These are phyloP conservation scores for Lobophora halterata DNA, from an alignment of 2,888 invertebrate species.

Conservation along the genomic window DNA sequence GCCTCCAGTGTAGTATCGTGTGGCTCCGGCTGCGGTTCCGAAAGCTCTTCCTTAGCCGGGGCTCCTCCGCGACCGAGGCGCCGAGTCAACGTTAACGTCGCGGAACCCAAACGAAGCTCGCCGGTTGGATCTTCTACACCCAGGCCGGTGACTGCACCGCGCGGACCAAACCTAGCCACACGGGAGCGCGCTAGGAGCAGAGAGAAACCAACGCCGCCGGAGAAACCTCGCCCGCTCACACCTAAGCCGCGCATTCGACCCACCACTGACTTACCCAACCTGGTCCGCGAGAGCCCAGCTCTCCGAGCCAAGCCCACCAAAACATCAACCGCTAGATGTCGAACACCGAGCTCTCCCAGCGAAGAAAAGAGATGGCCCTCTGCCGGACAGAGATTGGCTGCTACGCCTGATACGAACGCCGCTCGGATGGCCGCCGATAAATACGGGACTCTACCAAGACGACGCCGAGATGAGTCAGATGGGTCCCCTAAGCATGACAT, in stretches of 20 bases:
- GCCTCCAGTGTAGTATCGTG: slow-evolving; percentile 90
- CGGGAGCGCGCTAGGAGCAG: slow-evolving; percentile 82
- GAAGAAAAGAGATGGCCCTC: slow-evolving; percentile 88
- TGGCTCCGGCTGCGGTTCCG: slow-evolving; percentile 89
- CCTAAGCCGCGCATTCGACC: slow-evolving; percentile 74
- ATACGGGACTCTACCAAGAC: slow-evolving; percentile 89
- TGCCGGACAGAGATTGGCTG: slow-evolving; percentile 62
- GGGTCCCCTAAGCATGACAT: slow-evolving; percentile 71
- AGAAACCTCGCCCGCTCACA: slow-evolving; percentile 69
- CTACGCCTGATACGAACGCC: slow-evolving; percentile 55
- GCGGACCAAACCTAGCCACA: slow-evolving; percentile 74
- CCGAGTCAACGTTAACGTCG: slow-evolving; percentile 81
- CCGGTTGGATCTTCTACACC: slow-evolving; percentile 77
- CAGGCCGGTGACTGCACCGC: slow-evolving; percentile 72
- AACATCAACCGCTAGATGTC: slow-evolving; percentile 80
- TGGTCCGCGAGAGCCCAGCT: slow-evolving; percentile 72
- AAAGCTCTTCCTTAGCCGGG: slow-evolving; percentile 86
- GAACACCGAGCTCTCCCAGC: slow-evolving; percentile 83
- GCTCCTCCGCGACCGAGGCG: slow-evolving; percentile 71
- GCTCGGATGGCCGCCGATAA: slow-evolving; percentile 82
- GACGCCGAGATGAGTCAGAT: slow-evolving; percentile 83
- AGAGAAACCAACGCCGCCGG: slow-evolving; percentile 78
- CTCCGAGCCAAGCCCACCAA: slow-evolving; percentile 72
- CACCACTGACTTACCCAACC: slow-evolving; percentile 76
- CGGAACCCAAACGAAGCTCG: slow-evolving; percentile 75